Evolutionary conservation across 2,113 vertebrate species (phyloP).

Genomic region (Pseudopodoces humilis): DNA sequence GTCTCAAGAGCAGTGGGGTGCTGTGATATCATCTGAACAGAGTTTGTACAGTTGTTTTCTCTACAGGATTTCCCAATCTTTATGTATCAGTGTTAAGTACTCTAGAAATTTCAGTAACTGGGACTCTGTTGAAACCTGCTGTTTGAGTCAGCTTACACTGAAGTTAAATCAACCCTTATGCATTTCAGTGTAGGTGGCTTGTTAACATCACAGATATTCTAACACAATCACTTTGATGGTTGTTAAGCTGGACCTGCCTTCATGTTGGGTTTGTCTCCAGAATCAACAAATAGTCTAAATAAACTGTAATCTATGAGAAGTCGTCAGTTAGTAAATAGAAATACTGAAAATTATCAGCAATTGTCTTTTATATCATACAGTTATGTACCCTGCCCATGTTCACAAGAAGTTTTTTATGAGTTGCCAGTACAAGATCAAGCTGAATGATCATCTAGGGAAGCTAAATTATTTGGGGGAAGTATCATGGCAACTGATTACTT

Average conservation of each 20-base stretch:
- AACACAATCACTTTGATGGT: neutral
- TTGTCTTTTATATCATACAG: neutral
- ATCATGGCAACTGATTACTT: neutral
- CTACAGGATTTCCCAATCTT: neutral
- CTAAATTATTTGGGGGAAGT: neutral
- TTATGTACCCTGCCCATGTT: neutral
- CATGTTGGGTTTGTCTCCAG: neutral
- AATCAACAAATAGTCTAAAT: neutral
- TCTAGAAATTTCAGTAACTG: neutral
- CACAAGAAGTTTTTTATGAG: neutral
- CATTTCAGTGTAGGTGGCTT: neutral
- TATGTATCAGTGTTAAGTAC: neutral
- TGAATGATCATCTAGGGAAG: neutral
- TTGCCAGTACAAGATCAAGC: neutral
- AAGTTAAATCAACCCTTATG: neutral
- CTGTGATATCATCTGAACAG: neutral
- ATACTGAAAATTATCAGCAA: neutral
- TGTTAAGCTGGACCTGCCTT: neutral
- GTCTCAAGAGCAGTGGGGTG: neutral
- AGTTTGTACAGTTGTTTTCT: slow-evolving; percentile 8
- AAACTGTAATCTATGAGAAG: neutral
- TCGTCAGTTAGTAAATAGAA: neutral
- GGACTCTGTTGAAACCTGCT: neutral
- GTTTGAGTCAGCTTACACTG: neutral
- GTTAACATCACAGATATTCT: neutral